Evolutionary conservation across 2,797 vertebrate species (phyloP), one percentile per base, ranked within the genome.

Genomic region (Perodicticus potto): DNA sequence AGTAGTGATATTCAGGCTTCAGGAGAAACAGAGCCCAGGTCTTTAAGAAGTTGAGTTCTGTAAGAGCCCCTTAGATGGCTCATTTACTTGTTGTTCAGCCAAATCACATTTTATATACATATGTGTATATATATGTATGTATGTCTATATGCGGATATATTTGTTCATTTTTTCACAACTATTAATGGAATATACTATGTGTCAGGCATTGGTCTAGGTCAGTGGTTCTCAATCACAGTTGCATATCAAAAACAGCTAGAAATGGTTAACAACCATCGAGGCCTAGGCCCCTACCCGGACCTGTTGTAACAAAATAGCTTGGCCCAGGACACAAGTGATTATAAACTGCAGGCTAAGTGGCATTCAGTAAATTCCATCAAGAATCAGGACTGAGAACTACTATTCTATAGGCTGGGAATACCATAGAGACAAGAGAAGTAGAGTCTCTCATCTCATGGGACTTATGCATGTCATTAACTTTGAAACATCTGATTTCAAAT

Each of bases 121-220:
- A 4, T 53, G 49, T 53, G 49, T 53, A 16, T 53, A 53, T 53
- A 3, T 53, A 53, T 53, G 14, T 49, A 10, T 16, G 49, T 53
- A 16, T 53, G 49, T 53, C 3, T 53, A 53, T 16, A 53, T 27
- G 57, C 72, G 45, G 25, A 43, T 73, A 6, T 25, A 37, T 77
- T 37, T 92, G 57, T 61, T 86, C 29, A 43, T 37, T 61, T 90
- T 22, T 43, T 67, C 70, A 90, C 63, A 78, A 84, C 32, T 73
- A 93, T 34, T 73, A 85, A 69, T 43, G 69, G 25, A 80, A 84
- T 4, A 34, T 53, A 43, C 5, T 78, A 23, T 49, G 14, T 61
- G 1, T 8, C 32, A 53, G 23, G 10, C n/a, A 32, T 57, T 74
- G n/a, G 27, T 67, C 43, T 90, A 82, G 37, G 2, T 59, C 29